These are phyloP conservation scores for Atta cephalotes DNA, from an alignment of 1,140 invertebrate genomes.

Conservation along the genomic window DNA sequence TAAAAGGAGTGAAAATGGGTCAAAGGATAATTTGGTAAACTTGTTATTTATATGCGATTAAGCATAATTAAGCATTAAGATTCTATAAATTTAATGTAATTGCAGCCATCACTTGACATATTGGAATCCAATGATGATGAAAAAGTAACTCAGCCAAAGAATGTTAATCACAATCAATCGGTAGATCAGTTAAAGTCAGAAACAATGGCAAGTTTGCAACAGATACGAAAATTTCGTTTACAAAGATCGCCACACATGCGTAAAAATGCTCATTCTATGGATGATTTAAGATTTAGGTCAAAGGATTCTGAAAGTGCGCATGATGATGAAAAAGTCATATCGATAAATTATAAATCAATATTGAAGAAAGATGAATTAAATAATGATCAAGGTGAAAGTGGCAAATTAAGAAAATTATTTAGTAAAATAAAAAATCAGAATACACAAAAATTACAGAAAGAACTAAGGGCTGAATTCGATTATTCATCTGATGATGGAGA, in stretches of 20 bases:
- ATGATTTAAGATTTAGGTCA: constrained; percentile 47
- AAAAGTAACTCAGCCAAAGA: constrained; percentile 27
- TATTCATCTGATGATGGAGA: constrained; percentile 69
- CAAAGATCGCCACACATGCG: constrained; percentile 71
- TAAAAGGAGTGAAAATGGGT: constrained; percentile 68
- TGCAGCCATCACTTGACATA: constrained; percentile 67
- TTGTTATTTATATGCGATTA: constrained; percentile 16
- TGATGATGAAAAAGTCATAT: constrained; percentile 27
- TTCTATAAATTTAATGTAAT: constrained; percentile 23
- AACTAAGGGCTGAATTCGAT: constrained; percentile 62
- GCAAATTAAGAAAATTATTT: constrained; percentile 62
- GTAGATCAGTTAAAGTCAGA: constrained; percentile 63
- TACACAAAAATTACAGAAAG: constrained; percentile 66
- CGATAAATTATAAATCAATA: constrained; percentile 24
- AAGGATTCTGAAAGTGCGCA: constrained; percentile 48
- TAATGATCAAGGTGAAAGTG: constrained; percentile 36
- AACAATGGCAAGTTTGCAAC: constrained; percentile 76
- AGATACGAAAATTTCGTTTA: constrained; percentile 74
- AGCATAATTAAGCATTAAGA: constrained; percentile 2
- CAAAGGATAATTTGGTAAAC: constrained; percentile 74
- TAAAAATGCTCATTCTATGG: constrained; percentile 39
- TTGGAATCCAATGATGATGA: constrained; percentile 62
- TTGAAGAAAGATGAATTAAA: background rate
- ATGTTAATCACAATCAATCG: constrained; percentile 54
- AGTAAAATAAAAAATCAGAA: constrained; percentile 54